Conservation (phyloP, 2,113 vertebrate species). For the Bubalus kerabau region DNA sequence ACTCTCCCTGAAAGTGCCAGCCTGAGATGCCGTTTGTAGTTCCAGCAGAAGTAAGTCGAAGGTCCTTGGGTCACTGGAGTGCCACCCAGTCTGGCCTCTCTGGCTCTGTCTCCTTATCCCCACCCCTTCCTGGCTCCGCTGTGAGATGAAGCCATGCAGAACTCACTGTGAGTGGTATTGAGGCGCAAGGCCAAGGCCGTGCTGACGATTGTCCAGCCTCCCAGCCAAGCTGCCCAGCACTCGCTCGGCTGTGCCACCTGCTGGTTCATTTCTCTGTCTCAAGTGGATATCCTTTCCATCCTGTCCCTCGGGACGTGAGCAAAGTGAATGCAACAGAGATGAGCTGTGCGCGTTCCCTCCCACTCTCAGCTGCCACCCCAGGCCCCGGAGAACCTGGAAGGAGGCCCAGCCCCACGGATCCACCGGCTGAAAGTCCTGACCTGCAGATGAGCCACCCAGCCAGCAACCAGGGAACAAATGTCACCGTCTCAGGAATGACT, state of each 20-base stretch:
- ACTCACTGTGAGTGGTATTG: not conserved
- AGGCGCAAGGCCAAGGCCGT: not conserved
- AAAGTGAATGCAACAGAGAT: not conserved
- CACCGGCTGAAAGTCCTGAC: not conserved
- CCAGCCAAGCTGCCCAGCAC: not conserved
- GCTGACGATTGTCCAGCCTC: no score
- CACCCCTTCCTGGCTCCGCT: not conserved
- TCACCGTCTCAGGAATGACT: not conserved
- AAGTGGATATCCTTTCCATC: not conserved
- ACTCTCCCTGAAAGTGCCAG: not conserved
- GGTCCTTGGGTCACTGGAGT: not conserved
- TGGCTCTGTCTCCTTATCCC: not conserved
- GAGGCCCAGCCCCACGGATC: not conserved
- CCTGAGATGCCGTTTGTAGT: no score
- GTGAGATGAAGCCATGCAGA: not conserved
- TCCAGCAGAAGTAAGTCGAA: not conserved
- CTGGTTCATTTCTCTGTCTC: not conserved
- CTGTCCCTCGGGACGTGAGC: rapidly evolving
- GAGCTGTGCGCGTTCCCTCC: not conserved
- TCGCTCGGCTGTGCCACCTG: not conserved
- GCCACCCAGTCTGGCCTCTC: not conserved
- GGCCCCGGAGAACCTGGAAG: not conserved
- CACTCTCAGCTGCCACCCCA: not conserved
- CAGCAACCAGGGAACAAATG: not conserved
- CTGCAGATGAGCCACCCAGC: not conserved